Evolutionary conservation across 2,797 vertebrate species (phyloP), one percentile per base, ranked within the genome.

Genomic region (Oophaga sylvatica): DNA sequence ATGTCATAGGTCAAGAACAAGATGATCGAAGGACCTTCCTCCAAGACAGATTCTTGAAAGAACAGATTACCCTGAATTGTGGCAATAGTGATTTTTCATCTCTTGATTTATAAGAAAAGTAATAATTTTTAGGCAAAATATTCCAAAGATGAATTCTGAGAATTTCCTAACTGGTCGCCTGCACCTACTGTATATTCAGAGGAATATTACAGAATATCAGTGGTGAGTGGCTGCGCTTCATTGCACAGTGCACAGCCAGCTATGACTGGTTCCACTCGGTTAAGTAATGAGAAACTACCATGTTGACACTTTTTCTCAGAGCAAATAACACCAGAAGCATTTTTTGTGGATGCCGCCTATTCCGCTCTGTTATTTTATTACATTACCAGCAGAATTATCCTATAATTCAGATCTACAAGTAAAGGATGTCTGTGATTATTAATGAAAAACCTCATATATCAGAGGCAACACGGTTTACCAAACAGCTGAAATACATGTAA

Each of bases 291-390:
- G 48, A 84, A 83, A 68, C 70, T 87, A 77, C 70, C 56, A 80
- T 86, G 83, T 86, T 89, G 87, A 89, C 87, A 82, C 60, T 68
- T 89, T 88, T 86, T 86, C 70, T 85, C 75, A 81, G 62, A 82
- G 59, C 31, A 86, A 89, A 75, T 65, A 89, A 70, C 20, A 89
- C 68, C 70, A 85, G 80, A 85, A 85, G 83, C 79, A 67, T 85
- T 88, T 81, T 57, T 68, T 48, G n/a, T 48, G 45, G 26, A 60
- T 75, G 78, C 48, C 57, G 41, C 31, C n/a, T 75, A 48, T 86
- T 59, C 29, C 70, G 63, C 63, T 80, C 68, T 86, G 41, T 45
- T 7, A 41, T 76, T n/a, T 65, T 70, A 29, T 41, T 80, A 41
- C 7, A 80, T 80, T 86, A 80, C 41, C 20, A 78, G 83, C n/a